phyloP scores from a whole-genome alignment of 2,797 vertebrate genomes.

The Cetoscarus ocellatus region DNA sequence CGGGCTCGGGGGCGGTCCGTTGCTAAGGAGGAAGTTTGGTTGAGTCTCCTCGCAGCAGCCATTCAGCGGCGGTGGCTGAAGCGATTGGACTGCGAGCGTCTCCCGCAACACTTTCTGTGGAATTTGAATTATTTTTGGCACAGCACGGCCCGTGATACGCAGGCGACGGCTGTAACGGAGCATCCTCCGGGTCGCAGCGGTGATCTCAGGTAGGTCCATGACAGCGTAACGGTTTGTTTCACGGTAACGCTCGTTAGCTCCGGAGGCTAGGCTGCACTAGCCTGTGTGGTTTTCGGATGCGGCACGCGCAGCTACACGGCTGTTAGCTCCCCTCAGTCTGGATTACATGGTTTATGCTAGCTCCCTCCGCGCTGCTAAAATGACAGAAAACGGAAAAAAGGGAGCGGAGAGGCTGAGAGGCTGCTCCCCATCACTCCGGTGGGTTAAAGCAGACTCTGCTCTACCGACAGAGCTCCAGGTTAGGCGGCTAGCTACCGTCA shows the following conservation, averaged over 20 bases:
- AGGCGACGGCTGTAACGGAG: slow-evolving; percentile 52
- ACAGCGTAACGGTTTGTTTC: neutral
- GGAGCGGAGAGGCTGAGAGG: neutral
- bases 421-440: neutral
- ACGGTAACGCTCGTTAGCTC: slow-evolving; percentile 61
- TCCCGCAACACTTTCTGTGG: slow-evolving; percentile 72
- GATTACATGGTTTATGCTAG: slow-evolving; percentile 13
- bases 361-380: slow-evolving; percentile 6
- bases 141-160: slow-evolving; percentile 46
- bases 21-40: slow-evolving; percentile 85
- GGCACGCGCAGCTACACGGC: slow-evolving; percentile 53
- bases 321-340: slow-evolving; percentile 6
- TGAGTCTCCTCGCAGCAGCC: slow-evolving; percentile 73
- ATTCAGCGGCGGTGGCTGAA: slow-evolving; percentile 76
- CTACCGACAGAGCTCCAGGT: neutral
- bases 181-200: slow-evolving; percentile 67
- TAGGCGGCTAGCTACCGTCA: slow-evolving; percentile 37
- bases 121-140: slow-evolving; percentile 74
- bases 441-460: neutral
- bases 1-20: slow-evolving; percentile 77
- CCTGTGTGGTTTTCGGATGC: slow-evolving; percentile 56
- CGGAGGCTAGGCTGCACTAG: slow-evolving; percentile 66
- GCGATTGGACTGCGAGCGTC: slow-evolving; percentile 66
- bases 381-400: neutral
- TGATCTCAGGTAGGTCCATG: slow-evolving; percentile 68